A percentile compares a stretch with the other conserved stretches of the same genome.
These are phyloP conservation scores for Penaeus vannamei DNA, from an alignment of 1,140 invertebrate genomes.

Conservation along the genomic window DNA sequence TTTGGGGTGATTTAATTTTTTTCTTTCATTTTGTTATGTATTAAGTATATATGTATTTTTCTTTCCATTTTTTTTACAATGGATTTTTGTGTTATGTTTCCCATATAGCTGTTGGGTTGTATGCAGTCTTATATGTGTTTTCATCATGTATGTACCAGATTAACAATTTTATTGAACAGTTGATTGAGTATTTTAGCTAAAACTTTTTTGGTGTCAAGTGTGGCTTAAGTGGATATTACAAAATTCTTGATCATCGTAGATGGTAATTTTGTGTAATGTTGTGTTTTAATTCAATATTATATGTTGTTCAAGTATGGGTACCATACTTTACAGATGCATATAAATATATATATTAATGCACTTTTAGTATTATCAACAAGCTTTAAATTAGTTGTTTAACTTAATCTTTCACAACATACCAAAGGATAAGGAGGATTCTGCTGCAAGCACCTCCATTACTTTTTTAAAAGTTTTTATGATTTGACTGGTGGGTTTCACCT, in stretches of 20 bases:
- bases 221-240: background rate
- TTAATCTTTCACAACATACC: conserved; percentile 42
- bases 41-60: too few relatives aligned
- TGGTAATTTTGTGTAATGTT: conserved; percentile 15
- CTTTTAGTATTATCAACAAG: background rate
- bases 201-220: background rate
- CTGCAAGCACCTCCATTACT: background rate
- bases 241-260: conserved; percentile 4
- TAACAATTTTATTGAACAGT: background rate
- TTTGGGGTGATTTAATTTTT: too few relatives aligned
- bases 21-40: too few relatives aligned
- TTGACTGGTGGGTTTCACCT: background rate
- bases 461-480: background rate
- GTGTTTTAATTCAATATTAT: conserved; percentile 8
- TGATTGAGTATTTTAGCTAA: background rate
- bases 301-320: conserved; percentile 13
- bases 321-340: background rate
- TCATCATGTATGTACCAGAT: background rate
- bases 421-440: conserved; percentile 25
- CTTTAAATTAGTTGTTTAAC: conserved; percentile 37
- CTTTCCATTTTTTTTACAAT: too few relatives aligned
- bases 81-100: too few relatives aligned
- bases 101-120: too few relatives aligned
- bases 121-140: background rate
- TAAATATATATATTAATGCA: too few relatives aligned